Evolutionary conservation across 1,140 invertebrate species (phyloP).

Genomic region (Drosophila sucinea): DNA sequence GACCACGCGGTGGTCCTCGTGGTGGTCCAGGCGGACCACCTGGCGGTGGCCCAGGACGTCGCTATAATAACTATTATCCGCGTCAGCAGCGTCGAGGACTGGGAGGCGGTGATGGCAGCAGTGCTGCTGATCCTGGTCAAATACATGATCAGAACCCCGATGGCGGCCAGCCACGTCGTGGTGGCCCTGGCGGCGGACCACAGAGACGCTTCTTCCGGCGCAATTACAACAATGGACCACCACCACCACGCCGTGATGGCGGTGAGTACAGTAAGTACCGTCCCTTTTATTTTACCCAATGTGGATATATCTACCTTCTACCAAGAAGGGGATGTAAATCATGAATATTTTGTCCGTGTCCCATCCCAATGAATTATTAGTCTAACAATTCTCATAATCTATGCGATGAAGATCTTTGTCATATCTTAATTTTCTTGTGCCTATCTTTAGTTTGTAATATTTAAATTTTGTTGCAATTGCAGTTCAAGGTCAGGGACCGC

Average conservation of each 20-base stretch:
- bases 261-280: slow-evolving; percentile 83
- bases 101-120: slow-evolving; percentile 82
- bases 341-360: too few relatives aligned
- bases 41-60: slow-evolving; percentile 69
- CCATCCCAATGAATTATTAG: too few relatives aligned
- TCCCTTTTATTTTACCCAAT: slow-evolving; percentile 14
- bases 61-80: slow-evolving; percentile 68
- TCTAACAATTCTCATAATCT: too few relatives aligned
- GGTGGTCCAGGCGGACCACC: slow-evolving; percentile 69
- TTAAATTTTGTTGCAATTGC: not conserved
- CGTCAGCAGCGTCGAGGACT: slow-evolving; percentile 81
- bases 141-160: slow-evolving; percentile 79
- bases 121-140: slow-evolving; percentile 70
- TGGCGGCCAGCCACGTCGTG: slow-evolving; percentile 77
- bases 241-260: slow-evolving; percentile 84
- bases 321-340: too few relatives aligned
- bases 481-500: slow-evolving; percentile 71
- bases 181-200: slow-evolving; percentile 84
- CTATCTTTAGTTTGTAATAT: too few relatives aligned
- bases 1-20: slow-evolving; percentile 64
- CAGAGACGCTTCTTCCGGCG: slow-evolving; percentile 87
- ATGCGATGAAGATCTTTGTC: too few relatives aligned
- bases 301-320: too few relatives aligned
- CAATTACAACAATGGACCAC: slow-evolving; percentile 85
- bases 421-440: too few relatives aligned